Base-by-base conservation (phyloP, 2,797 vertebrate species). In the Helarctos malayanus region DNA sequence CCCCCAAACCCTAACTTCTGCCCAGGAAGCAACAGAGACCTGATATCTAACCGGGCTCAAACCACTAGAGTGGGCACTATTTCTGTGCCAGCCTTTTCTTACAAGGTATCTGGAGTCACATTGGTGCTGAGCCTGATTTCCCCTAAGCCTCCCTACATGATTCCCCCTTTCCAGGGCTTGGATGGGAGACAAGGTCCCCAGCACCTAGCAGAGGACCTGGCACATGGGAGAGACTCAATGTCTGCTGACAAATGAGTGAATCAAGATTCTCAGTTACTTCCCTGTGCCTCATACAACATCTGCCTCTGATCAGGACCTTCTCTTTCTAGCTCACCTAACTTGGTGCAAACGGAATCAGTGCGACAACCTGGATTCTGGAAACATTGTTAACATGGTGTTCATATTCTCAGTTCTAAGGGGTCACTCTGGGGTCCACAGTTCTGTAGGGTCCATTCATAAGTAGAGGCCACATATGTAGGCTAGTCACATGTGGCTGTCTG, bases 61-160 rank as follows among this genome's bases (percentile, higher is more conserved):
- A 61, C 13, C 29, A 79, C 73, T 59, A 27, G n/a, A 14, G 19
- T 27, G 21, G 32, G 69, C 54, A 38, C 59, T 86, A 21, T 68
- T 86, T 92, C 69, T 85, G 89, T 95, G 27, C 56, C 41, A 73
- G 56, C 61, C 79, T 59, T 86, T 96, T 89, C 89, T 83, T 69
- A 38, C 2, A 59, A 68, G 13, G 29, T 54, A 41, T 38, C 18
- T 11, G 69, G 45, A 69, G 57, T 49, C 47, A 10, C 18, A 52
- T 69, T 56, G 25, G 3, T 35, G 61, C 71, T 21, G 49, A 86
- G 35, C 14, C 82, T 85, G 32, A 76, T 88, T 91, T 78, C 63
- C 69, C 19, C 45, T 47, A 27, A 14, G 45, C 47, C 45, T 47
- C 14, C 45, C 45, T n/a, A 13, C 27, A 35, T 29, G 82, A 59